Conservation (phyloP, 2,113 vertebrate genomes). For the Scytalopus superciliaris region DNA sequence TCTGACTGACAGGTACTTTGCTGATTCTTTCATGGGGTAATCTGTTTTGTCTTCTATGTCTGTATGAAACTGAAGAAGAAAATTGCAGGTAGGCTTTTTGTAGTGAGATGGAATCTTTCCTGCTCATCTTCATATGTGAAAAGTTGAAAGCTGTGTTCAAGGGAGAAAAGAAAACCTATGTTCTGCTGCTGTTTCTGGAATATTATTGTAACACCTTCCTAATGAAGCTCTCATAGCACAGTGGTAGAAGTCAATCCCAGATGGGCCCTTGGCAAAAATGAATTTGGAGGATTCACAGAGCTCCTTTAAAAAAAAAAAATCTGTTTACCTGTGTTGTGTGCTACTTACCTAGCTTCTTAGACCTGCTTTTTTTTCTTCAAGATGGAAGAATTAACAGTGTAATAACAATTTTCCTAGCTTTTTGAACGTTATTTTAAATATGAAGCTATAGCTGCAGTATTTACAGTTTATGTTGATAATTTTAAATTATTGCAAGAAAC, state of each 20-base stretch:
- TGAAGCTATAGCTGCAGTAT: not conserved
- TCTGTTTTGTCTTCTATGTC: slow-evolving; percentile 37
- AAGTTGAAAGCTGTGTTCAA: not conserved
- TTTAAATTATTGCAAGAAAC: slow-evolving; percentile 40
- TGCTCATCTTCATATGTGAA: not conserved
- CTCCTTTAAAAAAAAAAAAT: slow-evolving; percentile 27
- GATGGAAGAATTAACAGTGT: not conserved
- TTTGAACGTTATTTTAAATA: slow-evolving; percentile 29
- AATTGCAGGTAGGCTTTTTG: not conserved
- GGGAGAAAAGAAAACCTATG: not conserved
- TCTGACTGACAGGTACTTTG: slow-evolving; percentile 36
- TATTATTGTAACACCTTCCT: not conserved
- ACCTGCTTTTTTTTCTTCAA: not conserved
- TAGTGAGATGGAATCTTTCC: not conserved
- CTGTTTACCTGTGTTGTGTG: not conserved
- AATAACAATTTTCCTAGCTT: not conserved
- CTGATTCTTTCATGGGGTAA: slow-evolving; percentile 35
- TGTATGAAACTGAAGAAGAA: slow-evolving; percentile 23
- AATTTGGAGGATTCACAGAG: not conserved
- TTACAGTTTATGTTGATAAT: slow-evolving; percentile 4
- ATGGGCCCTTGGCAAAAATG: not conserved
- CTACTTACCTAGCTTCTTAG: not conserved
- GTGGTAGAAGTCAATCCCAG: not conserved
- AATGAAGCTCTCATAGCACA: not conserved
- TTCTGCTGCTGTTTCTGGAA: not conserved